Conservation (phyloP, 2,797 vertebrate genomes). For the Anabas testudineus region DNA sequence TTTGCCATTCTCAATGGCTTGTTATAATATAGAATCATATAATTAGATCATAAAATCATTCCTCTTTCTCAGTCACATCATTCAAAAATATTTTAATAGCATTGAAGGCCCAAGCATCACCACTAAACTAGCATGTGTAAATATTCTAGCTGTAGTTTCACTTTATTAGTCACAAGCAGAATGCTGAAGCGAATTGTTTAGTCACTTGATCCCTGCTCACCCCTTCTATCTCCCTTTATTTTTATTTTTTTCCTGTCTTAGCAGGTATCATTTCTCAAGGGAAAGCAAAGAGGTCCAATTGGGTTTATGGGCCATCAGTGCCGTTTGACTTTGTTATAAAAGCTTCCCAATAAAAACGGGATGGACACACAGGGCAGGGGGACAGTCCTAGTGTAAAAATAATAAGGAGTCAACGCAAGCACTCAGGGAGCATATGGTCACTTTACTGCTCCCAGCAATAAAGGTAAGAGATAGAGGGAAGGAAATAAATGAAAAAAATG, state of each 20-base stretch:
- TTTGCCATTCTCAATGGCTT: no score
- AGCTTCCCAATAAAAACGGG: constrained; percentile 63
- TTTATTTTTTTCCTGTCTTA: constrained; percentile 44
- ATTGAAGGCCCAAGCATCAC: neutral
- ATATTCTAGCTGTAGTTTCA: neutral
- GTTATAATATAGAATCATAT: no score
- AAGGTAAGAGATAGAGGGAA: constrained; percentile 23
- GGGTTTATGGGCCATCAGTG: constrained; percentile 56
- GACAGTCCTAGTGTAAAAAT: constrained; percentile 47
- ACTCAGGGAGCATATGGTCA: constrained; percentile 49
- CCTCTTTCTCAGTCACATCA: no score
- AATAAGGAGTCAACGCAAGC: constrained; percentile 28
- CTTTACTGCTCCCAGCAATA: constrained; percentile 44
- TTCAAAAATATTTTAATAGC: no score
- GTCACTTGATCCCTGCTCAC: constrained; percentile 35
- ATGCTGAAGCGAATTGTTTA: constrained; percentile 17
- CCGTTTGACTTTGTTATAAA: constrained; percentile 69
- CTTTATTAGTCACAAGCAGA: constrained; percentile 14
- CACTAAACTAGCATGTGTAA: neutral
- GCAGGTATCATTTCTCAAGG: constrained; percentile 53
- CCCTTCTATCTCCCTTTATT: constrained; percentile 17
- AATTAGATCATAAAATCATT: no score
- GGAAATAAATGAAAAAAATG: constrained; percentile 28
- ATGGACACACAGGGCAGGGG: constrained; percentile 35
- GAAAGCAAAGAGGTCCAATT: constrained; percentile 39